Base-by-base conservation (phyloP, 2,113 vertebrate genomes). In the Bubo bubo region DNA sequence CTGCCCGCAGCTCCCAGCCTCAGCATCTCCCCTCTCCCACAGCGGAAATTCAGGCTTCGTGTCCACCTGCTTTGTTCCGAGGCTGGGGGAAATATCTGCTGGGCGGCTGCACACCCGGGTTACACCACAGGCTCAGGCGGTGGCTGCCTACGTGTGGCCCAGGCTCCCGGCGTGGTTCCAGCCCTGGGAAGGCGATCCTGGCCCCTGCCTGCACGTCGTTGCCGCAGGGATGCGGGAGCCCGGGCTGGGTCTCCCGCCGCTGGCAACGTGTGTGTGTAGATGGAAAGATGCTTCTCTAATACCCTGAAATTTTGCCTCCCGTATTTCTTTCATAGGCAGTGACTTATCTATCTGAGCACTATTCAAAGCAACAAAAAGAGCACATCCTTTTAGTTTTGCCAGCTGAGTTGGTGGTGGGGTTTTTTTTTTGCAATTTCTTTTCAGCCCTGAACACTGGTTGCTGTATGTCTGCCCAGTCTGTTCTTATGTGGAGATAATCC, bases 71-170 rank as follows among this genome's bases (percentile, higher is more conserved):
- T 71, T 49, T n/a, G 41, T 55, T 56, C 43, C 1, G 0, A 17
- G 41, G 15, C 24, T 3, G 17, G 56, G 50, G 70, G 45, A 35
- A 24, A 28, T 4, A n/a, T 12, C 32, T n/a, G 47, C 32, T 23
- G 7, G 8, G 0, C 20, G 9, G 2, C 49, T 8, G 14, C 3
- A 6, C 11, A 3, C 3, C 1, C 0, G 41, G 53, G 35, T 20
- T 14, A 4, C 27, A 2, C 74, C 62, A 3, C 19, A 4, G 1
- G 3, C n/a, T 19, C 43, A 4, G 52, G 17, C 22, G 32, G 4
- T 30, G 19, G 26, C 27, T 52, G 53, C 41, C 58, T 5, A 1
- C 2, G 1, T 4, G 43, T 16, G 55, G 27, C 13, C 68, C 74
- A 26, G 49, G 45, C 8, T 14, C 55, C 32, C 3, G 0, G 28